These are phyloP conservation scores for Aporrectodea caliginosa DNA, from an alignment of 1,140 invertebrate species.

Conservation along the genomic window DNA sequence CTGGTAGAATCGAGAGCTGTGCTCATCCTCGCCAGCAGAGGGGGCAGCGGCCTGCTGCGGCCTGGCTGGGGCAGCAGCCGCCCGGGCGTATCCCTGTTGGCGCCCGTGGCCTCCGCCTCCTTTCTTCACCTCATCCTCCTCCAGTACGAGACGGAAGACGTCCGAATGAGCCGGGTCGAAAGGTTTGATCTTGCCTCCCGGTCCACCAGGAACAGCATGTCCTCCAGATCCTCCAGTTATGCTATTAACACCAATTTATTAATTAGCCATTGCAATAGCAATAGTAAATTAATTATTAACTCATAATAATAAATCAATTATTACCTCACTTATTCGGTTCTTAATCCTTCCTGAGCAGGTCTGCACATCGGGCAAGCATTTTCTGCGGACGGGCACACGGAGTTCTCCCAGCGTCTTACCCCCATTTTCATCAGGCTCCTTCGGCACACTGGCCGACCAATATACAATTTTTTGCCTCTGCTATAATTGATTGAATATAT, in stretches of 20 bases:
- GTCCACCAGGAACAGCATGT: constrained; percentile 10
- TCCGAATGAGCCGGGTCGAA: constrained; percentile 32
- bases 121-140: constrained; percentile 23
- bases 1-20: constrained; percentile 11
- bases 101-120: background rate
- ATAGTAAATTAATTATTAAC: background rate
- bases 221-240: background rate
- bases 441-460: too few species aligned
- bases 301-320: background rate
- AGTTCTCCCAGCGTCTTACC: too few species aligned
- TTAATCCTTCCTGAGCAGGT: too few species aligned
- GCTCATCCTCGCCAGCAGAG: background rate
- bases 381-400: too few species aligned
- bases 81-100: background rate
- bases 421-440: too few species aligned
- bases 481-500: too few species aligned
- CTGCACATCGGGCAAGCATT: too few species aligned
- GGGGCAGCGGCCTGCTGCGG: background rate
- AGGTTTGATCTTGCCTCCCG: constrained; percentile 14
- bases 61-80: background rate
- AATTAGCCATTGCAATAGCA: background rate
- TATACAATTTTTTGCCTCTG: too few species aligned
- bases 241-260: background rate
- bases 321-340: too few species aligned
- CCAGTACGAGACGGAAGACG: constrained; percentile 24